phyloP scores from a whole-genome alignment of 2,888 invertebrate genomes.

The Lacanobia oleracea region DNA sequence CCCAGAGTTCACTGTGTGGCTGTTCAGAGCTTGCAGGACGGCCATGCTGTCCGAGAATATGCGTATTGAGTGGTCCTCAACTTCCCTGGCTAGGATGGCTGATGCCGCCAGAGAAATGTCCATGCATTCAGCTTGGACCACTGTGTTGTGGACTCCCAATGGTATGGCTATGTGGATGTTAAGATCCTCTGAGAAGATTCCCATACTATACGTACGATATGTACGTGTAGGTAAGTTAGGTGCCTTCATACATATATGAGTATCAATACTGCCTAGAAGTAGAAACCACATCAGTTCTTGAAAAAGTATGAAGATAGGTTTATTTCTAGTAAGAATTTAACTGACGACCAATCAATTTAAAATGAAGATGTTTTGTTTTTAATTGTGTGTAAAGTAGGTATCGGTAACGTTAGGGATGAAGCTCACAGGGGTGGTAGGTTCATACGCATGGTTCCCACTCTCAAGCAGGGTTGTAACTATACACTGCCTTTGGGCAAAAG shows the following conservation, averaged over 20 bases:
- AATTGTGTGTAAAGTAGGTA: neutral
- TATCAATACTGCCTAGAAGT: neutral
- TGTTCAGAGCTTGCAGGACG: too few relatives aligned
- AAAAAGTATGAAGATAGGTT: neutral
- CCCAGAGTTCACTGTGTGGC: too few relatives aligned
- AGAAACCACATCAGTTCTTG: too few relatives aligned
- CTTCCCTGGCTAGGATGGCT: too few relatives aligned
- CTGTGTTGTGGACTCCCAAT: too few relatives aligned
- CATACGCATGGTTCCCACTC: neutral
- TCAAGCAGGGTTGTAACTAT: constrained; percentile 15
- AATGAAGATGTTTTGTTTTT: constrained; percentile 2
- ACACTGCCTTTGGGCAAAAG: constrained; percentile 9
- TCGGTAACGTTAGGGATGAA: constrained; percentile 9
- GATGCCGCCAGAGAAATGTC: too few relatives aligned
- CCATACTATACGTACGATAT: neutral
- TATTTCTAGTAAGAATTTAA: neutral
- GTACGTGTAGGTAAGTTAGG: neutral
- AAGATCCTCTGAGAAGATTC: too few relatives aligned
- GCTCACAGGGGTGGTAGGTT: constrained; percentile 6
- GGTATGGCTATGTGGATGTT: too few relatives aligned
- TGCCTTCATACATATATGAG: neutral
- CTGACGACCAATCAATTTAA: neutral
- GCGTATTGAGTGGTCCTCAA: too few relatives aligned
- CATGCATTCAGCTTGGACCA: too few relatives aligned
- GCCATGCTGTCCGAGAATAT: too few relatives aligned